Base-by-base conservation (phyloP, 2,888 invertebrate genomes). In the Vanessa cardui region DNA sequence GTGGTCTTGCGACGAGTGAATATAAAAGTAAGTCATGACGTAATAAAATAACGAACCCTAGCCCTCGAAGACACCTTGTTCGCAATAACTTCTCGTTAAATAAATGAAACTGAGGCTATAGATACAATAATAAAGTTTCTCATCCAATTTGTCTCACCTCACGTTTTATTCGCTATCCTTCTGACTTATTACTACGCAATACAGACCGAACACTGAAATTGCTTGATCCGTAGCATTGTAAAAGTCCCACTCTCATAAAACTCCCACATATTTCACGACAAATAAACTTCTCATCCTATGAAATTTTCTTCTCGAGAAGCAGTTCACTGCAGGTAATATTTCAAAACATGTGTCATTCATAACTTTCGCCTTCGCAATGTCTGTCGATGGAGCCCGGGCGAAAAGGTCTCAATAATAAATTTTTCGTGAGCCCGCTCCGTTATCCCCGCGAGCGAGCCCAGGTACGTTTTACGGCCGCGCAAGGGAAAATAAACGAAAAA, bases 311-410 rank as follows among this genome's bases (percentile, higher is more conserved):
- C 83, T 82, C 80, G 81, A 84, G 86, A 80, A 88, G 88, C 87
- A 87, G 89, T 89, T 89, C 86, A 87, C 84, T 90, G 88, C 89
- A 89, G 90, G 92, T 90, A 90, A 92, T 92, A 92, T 92, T 92
- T 92, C 92, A 92, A 92, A 92, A 92, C 92, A 92, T 91, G 90
- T 92, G 92, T 92, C 92, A 92, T 92, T 92, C 92, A 92, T 92
- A 92, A 92, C 90, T 92, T 92, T 90, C 87, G 84, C 91, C 85
- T 90, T 90, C 89, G 92, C 91, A 92, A 92, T 92, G 92, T 92
- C 91, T 91, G 92, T 91, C 92, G 91, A 92, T 91, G 89, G 90
- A 88, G 86, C 86, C 81, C 83, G 84, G 87, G 89, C 87, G 87
- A 89, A 91, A 92, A 91, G 92, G 92, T 91, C 91, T 88, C 89